These are phyloP conservation scores for Crotalus tigris DNA, from an alignment of 2,113 vertebrate genomes.

Conservation along the genomic window DNA sequence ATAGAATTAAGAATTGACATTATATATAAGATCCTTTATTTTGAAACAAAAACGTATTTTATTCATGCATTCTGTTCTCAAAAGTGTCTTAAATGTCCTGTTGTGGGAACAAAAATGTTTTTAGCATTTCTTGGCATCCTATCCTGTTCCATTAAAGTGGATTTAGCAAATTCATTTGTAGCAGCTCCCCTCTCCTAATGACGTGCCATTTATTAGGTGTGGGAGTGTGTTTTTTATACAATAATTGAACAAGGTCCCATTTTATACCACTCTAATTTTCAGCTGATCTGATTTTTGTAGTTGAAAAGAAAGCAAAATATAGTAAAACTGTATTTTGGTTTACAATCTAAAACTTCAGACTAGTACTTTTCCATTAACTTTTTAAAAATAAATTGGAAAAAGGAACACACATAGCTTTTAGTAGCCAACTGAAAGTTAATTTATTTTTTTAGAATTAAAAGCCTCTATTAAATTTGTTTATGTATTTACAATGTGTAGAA, in stretches of 20 bases:
- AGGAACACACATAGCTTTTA: neutral
- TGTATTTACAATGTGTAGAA: slow-evolving; percentile 15
- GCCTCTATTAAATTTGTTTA: neutral
- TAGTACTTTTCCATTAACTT: slow-evolving; percentile 19
- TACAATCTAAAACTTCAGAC: slow-evolving; percentile 18
- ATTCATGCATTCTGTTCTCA: neutral
- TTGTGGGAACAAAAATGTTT: neutral
- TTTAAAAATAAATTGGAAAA: slow-evolving; percentile 17
- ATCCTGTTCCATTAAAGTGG: neutral
- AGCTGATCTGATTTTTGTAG: neutral
- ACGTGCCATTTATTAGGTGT: neutral
- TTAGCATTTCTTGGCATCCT: neutral
- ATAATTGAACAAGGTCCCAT: neutral
- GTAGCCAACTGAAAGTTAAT: neutral
- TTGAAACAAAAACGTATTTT: slow-evolving; percentile 4
- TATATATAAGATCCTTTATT: neutral
- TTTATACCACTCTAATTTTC: neutral
- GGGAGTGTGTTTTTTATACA: neutral
- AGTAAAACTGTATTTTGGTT: slow-evolving; percentile 41
- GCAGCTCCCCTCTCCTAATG: neutral
- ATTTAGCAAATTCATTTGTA: neutral
- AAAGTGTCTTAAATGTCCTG: neutral
- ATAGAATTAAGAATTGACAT: neutral
- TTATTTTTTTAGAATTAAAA: slow-evolving; percentile 28
- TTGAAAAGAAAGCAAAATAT: neutral